Base-by-base conservation (phyloP, 1,140 invertebrate genomes). In the Apis laboriosa region DNA sequence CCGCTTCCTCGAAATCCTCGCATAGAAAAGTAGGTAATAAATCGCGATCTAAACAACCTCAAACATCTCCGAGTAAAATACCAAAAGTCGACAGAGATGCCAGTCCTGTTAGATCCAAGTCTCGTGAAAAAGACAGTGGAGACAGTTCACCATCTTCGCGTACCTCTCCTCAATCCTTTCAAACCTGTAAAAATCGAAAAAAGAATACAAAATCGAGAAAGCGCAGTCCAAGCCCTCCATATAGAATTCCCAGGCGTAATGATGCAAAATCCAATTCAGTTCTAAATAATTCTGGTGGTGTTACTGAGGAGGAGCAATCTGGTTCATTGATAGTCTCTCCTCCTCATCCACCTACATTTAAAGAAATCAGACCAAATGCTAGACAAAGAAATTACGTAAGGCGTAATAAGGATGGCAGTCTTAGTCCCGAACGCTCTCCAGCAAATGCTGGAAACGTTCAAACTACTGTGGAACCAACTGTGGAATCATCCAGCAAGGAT, bases 321-420 rank as follows among this genome's bases (percentile, higher is more conserved):
- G 93, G 92, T 85, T 93, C 93, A 15, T 85, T 94, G 74, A 94
- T 93, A 80, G 93, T 93, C 53, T 93, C 92, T 83, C 92, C 92
- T 89, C 93, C 91, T 85, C 93, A 92, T 88, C 93, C 91, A 66
- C 93, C 94, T 21, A 90, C 94, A 82, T 96, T 95, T 91, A 96
- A 96, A 92, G 95, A 95, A 85, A 93, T 96, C 19, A 95, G 95
- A 83, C 94, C 94, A 60, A 95, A 94, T 77, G 91, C 95, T 79
- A 96, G 95, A 91, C 95, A 95, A 85, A 93, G 95, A 83, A 95
- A 96, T 92, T 96, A 96, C 92, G 94, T 96, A 86, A 92, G 96
- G 73, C 93, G 96, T 66, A 96, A 96, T 89, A 95, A 95, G 88
- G 94, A 96, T n/a, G 91, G 85, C 66, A 93, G 91, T 83, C 85